These are phyloP conservation scores for Nephrotoma flavescens DNA, from an alignment of 2,888 invertebrate genomes.

Conservation along the genomic window DNA sequence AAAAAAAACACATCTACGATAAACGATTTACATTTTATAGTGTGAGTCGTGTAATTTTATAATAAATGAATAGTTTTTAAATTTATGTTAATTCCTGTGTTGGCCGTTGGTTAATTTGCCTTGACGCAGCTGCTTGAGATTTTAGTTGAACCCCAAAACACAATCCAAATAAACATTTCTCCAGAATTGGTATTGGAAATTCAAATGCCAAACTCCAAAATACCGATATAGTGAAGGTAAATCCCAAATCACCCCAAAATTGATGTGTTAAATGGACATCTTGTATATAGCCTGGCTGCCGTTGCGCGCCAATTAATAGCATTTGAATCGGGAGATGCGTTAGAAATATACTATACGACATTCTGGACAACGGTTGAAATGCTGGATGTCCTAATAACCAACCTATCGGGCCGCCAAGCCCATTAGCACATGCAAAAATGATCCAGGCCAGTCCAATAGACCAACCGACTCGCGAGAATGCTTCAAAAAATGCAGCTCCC, in stretches of 20 bases:
- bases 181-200: conserved; percentile 12
- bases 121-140: no score
- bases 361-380: conserved; percentile 14
- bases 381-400: conserved; percentile 12
- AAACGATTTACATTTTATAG: no score
- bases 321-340: conserved; percentile 12
- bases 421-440: conserved; percentile 23
- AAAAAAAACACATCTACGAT: no score
- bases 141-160: no score
- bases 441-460: conserved; percentile 22
- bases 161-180: conserved; percentile 10
- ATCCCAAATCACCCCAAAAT: conserved; percentile 10
- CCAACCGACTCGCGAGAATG: conserved; percentile 22
- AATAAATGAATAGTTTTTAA: no score
- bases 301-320: background rate
- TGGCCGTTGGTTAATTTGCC: no score
- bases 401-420: conserved; percentile 18
- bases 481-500: conserved; percentile 23
- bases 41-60: no score
- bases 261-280: background rate
- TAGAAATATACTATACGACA: conserved; percentile 14
- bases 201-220: conserved; percentile 13
- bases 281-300: background rate
- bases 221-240: conserved; percentile 10
- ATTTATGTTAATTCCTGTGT: no score